Evolutionary conservation across 2,888 invertebrate species (phyloP), one percentile per base, ranked within the genome.

Genomic region (Caenorhabditis sp.): DNA sequence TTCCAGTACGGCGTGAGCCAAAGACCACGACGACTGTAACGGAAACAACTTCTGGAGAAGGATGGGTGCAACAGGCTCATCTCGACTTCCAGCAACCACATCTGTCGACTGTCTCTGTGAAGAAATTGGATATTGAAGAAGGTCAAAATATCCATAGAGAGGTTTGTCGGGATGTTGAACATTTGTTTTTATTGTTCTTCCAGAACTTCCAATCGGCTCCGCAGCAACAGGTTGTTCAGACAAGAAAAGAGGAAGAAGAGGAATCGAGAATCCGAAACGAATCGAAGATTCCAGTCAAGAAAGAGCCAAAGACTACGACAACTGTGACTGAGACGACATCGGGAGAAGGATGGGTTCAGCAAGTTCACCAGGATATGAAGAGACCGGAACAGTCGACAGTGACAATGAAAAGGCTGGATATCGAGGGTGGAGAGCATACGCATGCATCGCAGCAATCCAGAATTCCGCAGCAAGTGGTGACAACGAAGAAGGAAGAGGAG

Each of bases 291-390:
- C 82, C 82, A 11, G 44, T 82, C 26, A 78, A 61, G 60, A 51
- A 69, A 72, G 80, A 80, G 26, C 82, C 82, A 18, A 68, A 74
- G 18, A 79, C 79, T 0, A 71, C 77, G 1, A 77, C 70, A 0
- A 82, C 70, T 0, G 70, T 71, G 1, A 80, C 80, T 1, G 80
- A 80, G 22, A 79, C 83, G 18, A 77, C 72, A 35, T 77, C 80
- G 20, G 83, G 83, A 26, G 83, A 83, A 60, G 83, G 83, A 68
- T 80, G 80, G 80, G 55, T 80, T 24, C 83, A 80, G 53, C 55
- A 82, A 28, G 55, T 69, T 20, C 78, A 82, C 47, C 69, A 72
- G 22, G 74, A 82, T 44, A 47, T 79, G 22, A 9, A 32, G 18
- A 40, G 74, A 11, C 83, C 83, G 40, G 60, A 80, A 4, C 51